Conservation (phyloP, 2,113 vertebrate species). For the Indri indri region DNA sequence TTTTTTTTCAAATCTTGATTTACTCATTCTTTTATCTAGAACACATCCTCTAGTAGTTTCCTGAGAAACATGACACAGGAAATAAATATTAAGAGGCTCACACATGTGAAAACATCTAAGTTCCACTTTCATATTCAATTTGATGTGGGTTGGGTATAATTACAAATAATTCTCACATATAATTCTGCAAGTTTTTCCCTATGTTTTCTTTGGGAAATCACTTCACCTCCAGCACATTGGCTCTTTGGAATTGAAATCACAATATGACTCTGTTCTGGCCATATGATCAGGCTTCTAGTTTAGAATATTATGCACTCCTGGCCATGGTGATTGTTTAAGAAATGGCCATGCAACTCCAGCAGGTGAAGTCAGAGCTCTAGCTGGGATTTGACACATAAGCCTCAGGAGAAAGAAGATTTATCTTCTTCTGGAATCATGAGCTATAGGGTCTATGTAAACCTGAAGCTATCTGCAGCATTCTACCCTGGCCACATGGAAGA, state of each 20-base stretch:
- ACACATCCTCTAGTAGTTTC: neutral
- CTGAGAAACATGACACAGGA: neutral
- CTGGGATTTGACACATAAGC: neutral
- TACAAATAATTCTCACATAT: neutral
- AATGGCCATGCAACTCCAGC: neutral
- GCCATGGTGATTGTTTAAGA: neutral
- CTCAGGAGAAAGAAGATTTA: neutral
- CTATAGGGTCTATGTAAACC: neutral
- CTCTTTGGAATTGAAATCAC: neutral
- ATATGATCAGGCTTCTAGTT: neutral
- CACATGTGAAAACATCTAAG: neutral
- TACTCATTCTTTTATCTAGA: neutral
- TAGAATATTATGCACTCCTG: neutral
- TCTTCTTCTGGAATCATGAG: neutral
- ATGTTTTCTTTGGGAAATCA: neutral
- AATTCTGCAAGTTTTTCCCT: neutral
- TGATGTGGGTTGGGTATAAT: neutral
- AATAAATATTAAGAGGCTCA: neutral
- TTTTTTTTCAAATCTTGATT: neutral
- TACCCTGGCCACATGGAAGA: neutral
- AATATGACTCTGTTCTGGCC: neutral
- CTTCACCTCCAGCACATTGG: neutral
- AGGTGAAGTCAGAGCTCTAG: neutral
- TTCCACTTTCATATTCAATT: neutral
- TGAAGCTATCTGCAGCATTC: rapidly evolving